Base-by-base conservation (phyloP, 2,113 vertebrate genomes). In the Psammodynastes pulverulentus region DNA sequence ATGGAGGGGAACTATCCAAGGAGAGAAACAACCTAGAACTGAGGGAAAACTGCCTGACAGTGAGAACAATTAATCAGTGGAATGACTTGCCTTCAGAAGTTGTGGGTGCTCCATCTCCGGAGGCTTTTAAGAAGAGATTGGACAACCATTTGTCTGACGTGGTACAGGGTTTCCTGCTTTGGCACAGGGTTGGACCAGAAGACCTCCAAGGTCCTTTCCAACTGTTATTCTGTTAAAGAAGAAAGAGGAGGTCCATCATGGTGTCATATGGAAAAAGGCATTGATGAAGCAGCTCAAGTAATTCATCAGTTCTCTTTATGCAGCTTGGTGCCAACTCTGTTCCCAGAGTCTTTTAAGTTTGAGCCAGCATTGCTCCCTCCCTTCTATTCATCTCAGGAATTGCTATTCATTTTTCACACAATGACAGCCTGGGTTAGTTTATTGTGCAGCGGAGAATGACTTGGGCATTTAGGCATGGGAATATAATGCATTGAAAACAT, bases 371-470 rank as follows among this genome's bases (percentile, higher is more conserved):
- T 95, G 94, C 93, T 96, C 91, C 94, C 94, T 95, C 94, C 91
- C 93, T 95, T 95, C 94, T 93, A 95, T 97, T 95, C 92, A 85
- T 93, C 90, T 93, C 95, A 96, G 96, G 96, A 96, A 96, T 96
- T 49, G 93, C 96, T 94, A 97, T 96, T 97, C 97, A 97, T 96
- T 97, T 96, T 48, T 45, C 3, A 95, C 92, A 97, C 97, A 97
- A 97, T 97, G 95, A 93, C 93, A 95, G 92, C 94, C 96, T 91
- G 58, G 95, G 94, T 86, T n/a, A 56, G 29, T 93, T 96, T 91
- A 97, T 97, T 97, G 96, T 97, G 90, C 90, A 94, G 90, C 1
- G 56, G 95, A 95, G 95, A 96, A 43, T 95, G 97, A 95, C 96
- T 96, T 0, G 94, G 43, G 96, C 95, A 92, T 10, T 86, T n/a